These are phyloP conservation scores for Scelioninae gen. 2 DNA, from an alignment of 2,888 invertebrate genomes.

Conservation along the genomic window DNA sequence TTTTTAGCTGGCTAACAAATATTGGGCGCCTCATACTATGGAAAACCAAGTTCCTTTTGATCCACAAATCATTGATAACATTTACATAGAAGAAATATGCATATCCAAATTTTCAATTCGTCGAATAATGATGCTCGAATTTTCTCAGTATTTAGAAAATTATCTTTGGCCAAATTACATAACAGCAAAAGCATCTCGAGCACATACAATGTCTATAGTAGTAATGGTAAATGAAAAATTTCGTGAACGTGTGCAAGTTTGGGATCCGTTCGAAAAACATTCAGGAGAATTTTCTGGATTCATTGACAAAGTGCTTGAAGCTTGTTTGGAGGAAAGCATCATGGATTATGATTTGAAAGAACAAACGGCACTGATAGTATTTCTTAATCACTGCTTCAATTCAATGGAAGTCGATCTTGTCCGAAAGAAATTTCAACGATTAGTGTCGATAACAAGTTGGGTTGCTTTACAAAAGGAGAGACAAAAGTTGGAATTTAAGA, in stretches of 20 bases:
- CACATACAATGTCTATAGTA: constrained; percentile 98
- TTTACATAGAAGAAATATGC: constrained; percentile 91
- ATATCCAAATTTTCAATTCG: constrained; percentile 89
- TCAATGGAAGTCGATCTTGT: constrained; percentile 97
- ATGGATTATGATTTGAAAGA: constrained; percentile 78
- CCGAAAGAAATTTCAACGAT: constrained; percentile 79
- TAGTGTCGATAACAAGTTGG: constrained; percentile 90
- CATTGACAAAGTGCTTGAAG: constrained; percentile 87
- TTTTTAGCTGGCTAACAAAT: constrained; percentile 89
- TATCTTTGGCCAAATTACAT: constrained; percentile 97
- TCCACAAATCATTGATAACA: constrained; percentile 88
- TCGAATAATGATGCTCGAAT: constrained; percentile 97
- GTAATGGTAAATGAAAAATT: constrained; percentile 99
- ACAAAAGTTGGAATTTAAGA: constrained; percentile 89
- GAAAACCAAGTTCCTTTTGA: constrained; percentile 85
- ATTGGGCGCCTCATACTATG: constrained; percentile 93
- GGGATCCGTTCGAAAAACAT: constrained; percentile 91
- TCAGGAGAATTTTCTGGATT: constrained; percentile 88
- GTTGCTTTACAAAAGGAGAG: constrained; percentile 88
- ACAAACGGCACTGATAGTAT: constrained; percentile 91
- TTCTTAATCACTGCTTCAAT: constrained; percentile 97
- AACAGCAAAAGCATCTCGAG: constrained; percentile 83
- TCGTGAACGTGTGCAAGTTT: constrained; percentile 95
- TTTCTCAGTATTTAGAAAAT: constrained; percentile 97
- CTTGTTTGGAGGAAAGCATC: constrained; percentile 82